phyloP scores from a whole-genome alignment of 2,888 invertebrate genomes.

The Liodrosophila aerea region DNA sequence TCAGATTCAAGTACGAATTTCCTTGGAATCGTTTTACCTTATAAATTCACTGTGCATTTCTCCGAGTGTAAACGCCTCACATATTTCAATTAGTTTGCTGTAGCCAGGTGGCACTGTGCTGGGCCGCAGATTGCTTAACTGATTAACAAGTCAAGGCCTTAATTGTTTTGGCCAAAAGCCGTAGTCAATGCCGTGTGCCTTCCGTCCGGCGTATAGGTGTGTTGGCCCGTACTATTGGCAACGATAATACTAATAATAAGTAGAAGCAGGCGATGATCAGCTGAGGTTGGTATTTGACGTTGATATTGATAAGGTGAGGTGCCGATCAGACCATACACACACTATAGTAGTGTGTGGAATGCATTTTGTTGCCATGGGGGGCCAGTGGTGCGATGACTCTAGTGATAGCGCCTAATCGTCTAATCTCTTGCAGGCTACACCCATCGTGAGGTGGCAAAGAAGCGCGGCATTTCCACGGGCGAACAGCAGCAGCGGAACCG shows the following conservation, averaged over 20 bases:
- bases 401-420: neutral
- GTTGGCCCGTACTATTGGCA: no score
- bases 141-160: constrained; percentile 25
- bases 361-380: constrained; percentile 26
- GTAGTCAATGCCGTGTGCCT: neutral
- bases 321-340: constrained; percentile 14
- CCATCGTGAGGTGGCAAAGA: constrained; percentile 47
- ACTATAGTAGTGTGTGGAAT: neutral
- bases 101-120: constrained; percentile 8
- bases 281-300: constrained; percentile 15
- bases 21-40: no score
- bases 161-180: constrained; percentile 17
- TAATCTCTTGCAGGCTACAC: constrained; percentile 46
- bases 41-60: no score
- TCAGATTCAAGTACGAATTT: neutral
- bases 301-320: constrained; percentile 17
- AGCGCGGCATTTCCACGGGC: constrained; percentile 36
- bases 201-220: no score
- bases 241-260: neutral
- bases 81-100: no score
- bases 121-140: constrained; percentile 9
- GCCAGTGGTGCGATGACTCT: neutral
- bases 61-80: no score
- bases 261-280: constrained; percentile 14
- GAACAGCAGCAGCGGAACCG: neutral